A percentile compares a stretch with the other conserved stretches of the same genome.
phyloP scores from a whole-genome alignment of 2,888 invertebrate genomes.

The Gordius sp. region DNA sequence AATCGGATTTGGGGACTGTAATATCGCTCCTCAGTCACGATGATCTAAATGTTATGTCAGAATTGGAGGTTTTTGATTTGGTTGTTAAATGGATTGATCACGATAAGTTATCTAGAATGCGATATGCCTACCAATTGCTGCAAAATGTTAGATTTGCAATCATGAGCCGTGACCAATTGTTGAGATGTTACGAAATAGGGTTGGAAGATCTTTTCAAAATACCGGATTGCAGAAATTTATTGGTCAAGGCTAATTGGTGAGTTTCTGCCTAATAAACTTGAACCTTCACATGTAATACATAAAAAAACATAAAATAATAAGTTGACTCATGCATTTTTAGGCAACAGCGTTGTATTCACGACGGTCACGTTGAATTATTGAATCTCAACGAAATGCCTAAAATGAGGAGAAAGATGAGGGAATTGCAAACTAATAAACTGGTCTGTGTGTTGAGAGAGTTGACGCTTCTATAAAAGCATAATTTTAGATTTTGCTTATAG shows the following conservation, averaged over 20 bases:
- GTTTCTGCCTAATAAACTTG: background rate
- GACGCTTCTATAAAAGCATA: too few species aligned
- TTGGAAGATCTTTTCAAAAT: slow-evolving; percentile 6
- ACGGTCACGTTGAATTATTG: background rate
- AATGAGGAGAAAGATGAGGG: background rate
- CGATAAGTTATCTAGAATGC: background rate
- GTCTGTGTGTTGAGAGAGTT: too few species aligned
- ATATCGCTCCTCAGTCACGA: background rate
- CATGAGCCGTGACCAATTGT: background rate
- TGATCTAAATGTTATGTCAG: background rate
- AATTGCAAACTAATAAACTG: background rate
- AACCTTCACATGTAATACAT: background rate
- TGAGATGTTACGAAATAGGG: slow-evolving; percentile 6
- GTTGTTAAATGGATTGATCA: slow-evolving; percentile 5
- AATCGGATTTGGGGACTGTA: background rate
- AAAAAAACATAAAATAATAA: background rate
- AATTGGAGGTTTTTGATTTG: slow-evolving; percentile 6
- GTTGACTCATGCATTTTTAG: too few species aligned
- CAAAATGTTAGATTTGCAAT: background rate
- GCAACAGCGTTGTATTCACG: background rate
- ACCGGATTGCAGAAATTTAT: slow-evolving; percentile 5
- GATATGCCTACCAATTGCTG: background rate
- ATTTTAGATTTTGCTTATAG: too few species aligned
- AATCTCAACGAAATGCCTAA: background rate
- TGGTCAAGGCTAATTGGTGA: slow-evolving; percentile 3